Conservation (phyloP, 2,888 invertebrate genomes). For the Stenchaetothrips biformis region DNA sequence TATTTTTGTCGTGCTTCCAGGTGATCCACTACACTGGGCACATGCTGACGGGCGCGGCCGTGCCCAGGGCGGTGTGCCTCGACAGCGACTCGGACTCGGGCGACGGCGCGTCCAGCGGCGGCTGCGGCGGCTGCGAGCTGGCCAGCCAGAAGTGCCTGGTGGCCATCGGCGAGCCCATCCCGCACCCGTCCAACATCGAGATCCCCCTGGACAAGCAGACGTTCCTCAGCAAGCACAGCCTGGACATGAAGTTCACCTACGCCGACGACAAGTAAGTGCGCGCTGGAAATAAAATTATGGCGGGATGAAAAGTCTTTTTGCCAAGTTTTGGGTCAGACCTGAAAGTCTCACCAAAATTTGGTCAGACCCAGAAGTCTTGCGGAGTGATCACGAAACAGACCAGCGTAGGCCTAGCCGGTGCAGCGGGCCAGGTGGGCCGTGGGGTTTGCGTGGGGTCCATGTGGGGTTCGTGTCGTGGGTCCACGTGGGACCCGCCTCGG, state of each 20-base stretch:
- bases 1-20: no score
- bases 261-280: conserved; percentile 83
- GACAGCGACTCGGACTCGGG: conserved; percentile 35
- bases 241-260: conserved; percentile 93
- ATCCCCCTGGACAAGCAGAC: conserved; percentile 82
- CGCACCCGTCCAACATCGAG: conserved; percentile 88
- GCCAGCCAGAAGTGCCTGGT: conserved; percentile 53
- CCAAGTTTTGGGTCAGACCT: no score
- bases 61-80: conserved; percentile 31
- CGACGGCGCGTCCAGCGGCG: conserved; percentile 42
- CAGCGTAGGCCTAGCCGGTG: no score
- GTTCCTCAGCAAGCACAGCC: conserved; percentile 83
- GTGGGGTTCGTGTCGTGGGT: no score
- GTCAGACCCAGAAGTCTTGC: no score
- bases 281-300: neutral
- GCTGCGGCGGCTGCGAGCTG: conserved; percentile 39
- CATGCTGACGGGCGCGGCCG: conserved; percentile 49
- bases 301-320: no score
- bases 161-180: conserved; percentile 74
- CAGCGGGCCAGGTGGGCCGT: no score
- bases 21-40: conserved; percentile 86
- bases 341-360: no score
- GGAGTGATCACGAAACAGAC: no score
- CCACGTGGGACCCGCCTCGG: no score
- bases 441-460: no score